Conservation (phyloP, 2,797 vertebrate genomes). For the Xenops minutus region DNA sequence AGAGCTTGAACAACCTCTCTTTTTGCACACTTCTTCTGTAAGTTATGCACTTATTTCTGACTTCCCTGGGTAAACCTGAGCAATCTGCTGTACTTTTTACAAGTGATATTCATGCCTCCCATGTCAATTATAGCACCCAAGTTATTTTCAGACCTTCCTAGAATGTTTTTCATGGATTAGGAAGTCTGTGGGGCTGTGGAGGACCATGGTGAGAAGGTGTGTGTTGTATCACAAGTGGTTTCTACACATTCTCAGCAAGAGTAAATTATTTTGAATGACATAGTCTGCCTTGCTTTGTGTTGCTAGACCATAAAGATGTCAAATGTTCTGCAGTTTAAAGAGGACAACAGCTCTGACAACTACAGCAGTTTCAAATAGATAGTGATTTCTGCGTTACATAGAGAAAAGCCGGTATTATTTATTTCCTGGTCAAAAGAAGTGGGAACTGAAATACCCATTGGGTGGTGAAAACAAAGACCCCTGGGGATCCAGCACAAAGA, state of each 20-base stretch:
- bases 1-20: neutral
- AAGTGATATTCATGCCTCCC: neutral
- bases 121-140: neutral
- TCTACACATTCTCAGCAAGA: neutral
- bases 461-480: neutral
- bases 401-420: neutral
- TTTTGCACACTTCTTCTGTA: neutral
- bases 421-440: neutral
- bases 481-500: neutral
- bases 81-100: neutral
- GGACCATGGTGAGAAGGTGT: neutral
- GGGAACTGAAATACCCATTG: neutral
- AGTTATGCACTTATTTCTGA: constrained; percentile 30
- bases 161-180: neutral
- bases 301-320: neutral
- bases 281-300: neutral
- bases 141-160: neutral
- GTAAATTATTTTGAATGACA: neutral
- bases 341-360: neutral
- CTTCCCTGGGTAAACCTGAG: neutral
- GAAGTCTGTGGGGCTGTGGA: rapidly evolving
- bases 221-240: neutral
- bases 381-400: neutral
- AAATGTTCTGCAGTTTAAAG: constrained; percentile 3
- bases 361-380: neutral